Evolutionary conservation across 1,140 invertebrate species (phyloP).

Genomic region (Trichonephila inaurata): DNA sequence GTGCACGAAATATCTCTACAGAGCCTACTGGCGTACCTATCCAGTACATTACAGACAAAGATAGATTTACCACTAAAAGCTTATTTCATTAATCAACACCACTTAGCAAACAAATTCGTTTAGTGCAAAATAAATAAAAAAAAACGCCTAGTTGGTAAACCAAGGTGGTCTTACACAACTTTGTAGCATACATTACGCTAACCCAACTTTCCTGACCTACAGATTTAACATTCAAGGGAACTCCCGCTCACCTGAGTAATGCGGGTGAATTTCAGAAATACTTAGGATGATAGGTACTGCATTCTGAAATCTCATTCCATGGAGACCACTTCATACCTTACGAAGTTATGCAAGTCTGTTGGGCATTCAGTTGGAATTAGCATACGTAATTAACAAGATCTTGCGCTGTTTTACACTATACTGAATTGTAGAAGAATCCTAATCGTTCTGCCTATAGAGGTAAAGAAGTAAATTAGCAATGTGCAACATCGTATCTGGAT

Average conservation of each 20-base stretch:
- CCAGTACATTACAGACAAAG: too few relatives aligned
- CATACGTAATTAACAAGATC: constrained; percentile 32
- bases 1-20: too few relatives aligned
- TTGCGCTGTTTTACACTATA: background rate
- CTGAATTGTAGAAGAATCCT: background rate
- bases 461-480: background rate
- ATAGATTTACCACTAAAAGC: too few relatives aligned
- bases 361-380: background rate
- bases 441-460: constrained; percentile 14
- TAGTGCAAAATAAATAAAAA: too few relatives aligned
- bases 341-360: background rate
- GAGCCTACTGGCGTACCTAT: too few relatives aligned
- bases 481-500: background rate
- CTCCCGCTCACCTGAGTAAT: background rate
- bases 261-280: background rate
- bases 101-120: too few relatives aligned
- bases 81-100: too few relatives aligned
- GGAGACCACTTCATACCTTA: background rate
- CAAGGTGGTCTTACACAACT: too few relatives aligned
- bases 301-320: background rate
- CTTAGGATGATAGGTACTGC: background rate
- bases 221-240: background rate
- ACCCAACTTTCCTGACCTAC: background rate
- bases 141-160: too few relatives aligned
- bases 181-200: background rate